Conservation (phyloP, 2,113 vertebrate genomes). For the Arvicanthis niloticus region DNA sequence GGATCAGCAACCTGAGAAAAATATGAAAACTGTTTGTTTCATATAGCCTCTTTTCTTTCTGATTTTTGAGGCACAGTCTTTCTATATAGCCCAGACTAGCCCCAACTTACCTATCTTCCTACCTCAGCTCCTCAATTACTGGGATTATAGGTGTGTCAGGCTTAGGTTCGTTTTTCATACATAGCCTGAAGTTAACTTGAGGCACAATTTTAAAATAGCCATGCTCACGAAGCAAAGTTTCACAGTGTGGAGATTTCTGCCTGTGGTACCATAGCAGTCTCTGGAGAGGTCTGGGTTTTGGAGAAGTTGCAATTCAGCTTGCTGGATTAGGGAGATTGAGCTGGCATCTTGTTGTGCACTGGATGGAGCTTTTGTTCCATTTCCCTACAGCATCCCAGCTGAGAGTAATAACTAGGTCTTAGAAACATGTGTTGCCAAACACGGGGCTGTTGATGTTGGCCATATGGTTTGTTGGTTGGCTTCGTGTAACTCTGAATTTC, state of each 20-base stretch:
- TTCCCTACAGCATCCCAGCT: background rate
- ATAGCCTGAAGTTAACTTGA: background rate
- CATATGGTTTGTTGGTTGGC: background rate
- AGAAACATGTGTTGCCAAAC: slow-evolving; percentile 56
- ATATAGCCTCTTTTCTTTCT: background rate
- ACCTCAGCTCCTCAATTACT: background rate
- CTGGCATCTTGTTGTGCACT: slow-evolving; percentile 41
- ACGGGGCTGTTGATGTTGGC: background rate
- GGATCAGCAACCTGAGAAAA: no score
- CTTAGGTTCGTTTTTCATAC: background rate
- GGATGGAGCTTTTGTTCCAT: background rate
- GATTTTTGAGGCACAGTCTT: background rate
- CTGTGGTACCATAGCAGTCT: background rate
- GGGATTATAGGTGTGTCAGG: background rate
- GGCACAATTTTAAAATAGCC: background rate
- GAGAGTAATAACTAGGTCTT: slow-evolving; percentile 63
- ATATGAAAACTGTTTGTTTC: background rate
- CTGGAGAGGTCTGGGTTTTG: background rate
- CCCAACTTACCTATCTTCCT: no score
- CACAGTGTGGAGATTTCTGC: background rate
- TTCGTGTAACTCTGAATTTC: slow-evolving; percentile 58
- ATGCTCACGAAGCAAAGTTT: background rate
- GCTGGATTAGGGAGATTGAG: background rate
- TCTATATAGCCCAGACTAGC: background rate
- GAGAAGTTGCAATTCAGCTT: background rate